phyloP scores from a whole-genome alignment of 2,888 invertebrate genomes.

The Rhaphigaster nebulosa region DNA sequence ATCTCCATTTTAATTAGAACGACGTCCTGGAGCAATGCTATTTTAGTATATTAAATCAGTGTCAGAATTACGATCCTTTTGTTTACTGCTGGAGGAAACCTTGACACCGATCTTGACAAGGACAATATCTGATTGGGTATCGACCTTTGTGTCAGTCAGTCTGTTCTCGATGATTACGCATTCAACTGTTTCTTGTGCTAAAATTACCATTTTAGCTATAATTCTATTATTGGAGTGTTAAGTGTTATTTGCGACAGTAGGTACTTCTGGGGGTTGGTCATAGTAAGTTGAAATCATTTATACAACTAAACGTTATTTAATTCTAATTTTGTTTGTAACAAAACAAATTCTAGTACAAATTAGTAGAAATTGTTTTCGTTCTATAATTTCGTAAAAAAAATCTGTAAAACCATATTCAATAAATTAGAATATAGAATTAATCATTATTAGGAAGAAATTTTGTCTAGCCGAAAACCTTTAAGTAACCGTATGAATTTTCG shows the following conservation, averaged over 20 bases:
- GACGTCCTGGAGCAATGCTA: not conserved
- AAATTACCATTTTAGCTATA: not conserved
- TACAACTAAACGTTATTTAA: too few relatives aligned
- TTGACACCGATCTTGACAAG: slow-evolving; percentile 29
- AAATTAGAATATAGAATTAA: too few relatives aligned
- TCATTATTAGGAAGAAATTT: too few relatives aligned
- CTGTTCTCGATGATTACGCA: not conserved
- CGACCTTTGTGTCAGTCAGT: slow-evolving; percentile 32
- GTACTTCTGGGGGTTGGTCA: not conserved
- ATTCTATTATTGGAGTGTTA: too few relatives aligned
- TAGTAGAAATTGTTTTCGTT: too few relatives aligned
- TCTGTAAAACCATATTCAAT: too few relatives aligned
- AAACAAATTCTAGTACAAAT: too few relatives aligned
- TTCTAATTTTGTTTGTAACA: too few relatives aligned
- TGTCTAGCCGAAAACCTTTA: too few relatives aligned
- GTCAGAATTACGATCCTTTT: not conserved
- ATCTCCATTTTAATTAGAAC: not conserved
- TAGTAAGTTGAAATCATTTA: not conserved
- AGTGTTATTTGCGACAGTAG: too few relatives aligned
- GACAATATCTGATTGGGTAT: slow-evolving; percentile 14
- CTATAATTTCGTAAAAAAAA: too few relatives aligned
- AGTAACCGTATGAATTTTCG: too few relatives aligned
- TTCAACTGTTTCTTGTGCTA: not conserved
- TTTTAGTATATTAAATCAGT: not conserved
- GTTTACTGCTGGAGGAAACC: not conserved